A percentile compares a stretch with the other conserved stretches of the same genome.
Evolutionary conservation across 2,888 invertebrate genomes (phyloP).

Genomic region (Ariolimax columbianus): DNA sequence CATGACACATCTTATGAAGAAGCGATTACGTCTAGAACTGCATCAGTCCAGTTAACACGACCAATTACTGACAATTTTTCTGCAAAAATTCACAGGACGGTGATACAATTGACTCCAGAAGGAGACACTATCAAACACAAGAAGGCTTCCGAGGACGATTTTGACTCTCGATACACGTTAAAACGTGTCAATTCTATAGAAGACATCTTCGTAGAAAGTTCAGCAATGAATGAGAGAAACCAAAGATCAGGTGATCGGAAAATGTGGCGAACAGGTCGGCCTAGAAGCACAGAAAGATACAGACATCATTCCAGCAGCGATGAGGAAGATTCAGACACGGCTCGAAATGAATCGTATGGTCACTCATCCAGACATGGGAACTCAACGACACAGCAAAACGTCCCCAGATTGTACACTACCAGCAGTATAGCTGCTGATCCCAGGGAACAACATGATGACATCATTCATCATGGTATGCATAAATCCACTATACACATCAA

Average conservation of each 20-base stretch:
- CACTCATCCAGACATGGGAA: conserved; percentile 9
- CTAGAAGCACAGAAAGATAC: background rate
- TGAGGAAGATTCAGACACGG: conserved; percentile 28
- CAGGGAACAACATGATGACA: background rate
- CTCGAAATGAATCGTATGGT: conserved; percentile 3
- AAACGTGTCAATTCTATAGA: conserved; percentile 30
- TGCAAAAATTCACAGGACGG: conserved; percentile 27
- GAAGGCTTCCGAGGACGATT: background rate
- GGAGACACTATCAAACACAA: background rate
- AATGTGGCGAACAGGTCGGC: conserved; percentile 16
- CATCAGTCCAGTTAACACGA: background rate
- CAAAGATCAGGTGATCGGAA: background rate
- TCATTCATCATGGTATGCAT: conserved; percentile 41
- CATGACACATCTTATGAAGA: conserved; percentile 30
- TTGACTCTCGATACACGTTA: background rate
- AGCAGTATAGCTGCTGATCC: conserved; percentile 39
- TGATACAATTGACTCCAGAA: conserved; percentile 37
- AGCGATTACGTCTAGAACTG: conserved; percentile 7
- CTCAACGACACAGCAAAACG: conserved; percentile 21
- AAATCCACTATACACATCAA: conserved; percentile 52
- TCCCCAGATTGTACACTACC: conserved; percentile 45
- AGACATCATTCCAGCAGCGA: conserved; percentile 27
- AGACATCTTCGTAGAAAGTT: background rate
- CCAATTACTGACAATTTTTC: background rate
- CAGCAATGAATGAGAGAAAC: background rate